Conservation (phyloP, 2,113 vertebrate species). For the Reinhardtius hippoglossoides region DNA sequence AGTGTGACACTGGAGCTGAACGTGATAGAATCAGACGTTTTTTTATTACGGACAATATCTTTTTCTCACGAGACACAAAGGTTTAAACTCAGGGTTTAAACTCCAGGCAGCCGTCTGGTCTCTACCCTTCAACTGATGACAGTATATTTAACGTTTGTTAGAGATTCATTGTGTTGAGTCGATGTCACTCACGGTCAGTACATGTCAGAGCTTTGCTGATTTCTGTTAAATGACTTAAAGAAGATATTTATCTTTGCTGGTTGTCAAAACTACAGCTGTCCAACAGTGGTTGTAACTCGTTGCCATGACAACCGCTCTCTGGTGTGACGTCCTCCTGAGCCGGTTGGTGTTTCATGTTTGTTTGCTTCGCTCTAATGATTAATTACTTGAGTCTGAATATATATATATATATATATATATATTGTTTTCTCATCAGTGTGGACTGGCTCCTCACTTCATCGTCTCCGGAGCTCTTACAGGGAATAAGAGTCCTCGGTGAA, state of each 20-base stretch:
- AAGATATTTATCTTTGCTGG: neutral
- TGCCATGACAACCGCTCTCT: neutral
- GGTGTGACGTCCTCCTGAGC: neutral
- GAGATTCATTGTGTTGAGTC: too few species aligned
- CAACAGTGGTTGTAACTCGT: neutral
- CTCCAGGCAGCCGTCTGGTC: neutral
- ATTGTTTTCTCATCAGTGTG: conserved; percentile 3
- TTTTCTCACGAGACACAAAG: neutral
- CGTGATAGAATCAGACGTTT: too few species aligned
- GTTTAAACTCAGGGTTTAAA: neutral
- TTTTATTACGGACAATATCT: neutral
- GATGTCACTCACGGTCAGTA: too few species aligned
- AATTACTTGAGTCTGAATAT: neutral
- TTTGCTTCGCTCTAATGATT: conserved; percentile 16
- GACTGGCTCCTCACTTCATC: neutral
- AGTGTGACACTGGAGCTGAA: too few species aligned
- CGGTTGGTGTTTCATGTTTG: neutral
- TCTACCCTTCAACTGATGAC: too few species aligned
- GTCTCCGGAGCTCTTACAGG: too few species aligned
- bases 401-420: neutral
- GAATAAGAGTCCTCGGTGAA: neutral
- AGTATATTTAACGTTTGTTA: too few species aligned
- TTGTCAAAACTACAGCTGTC: neutral
- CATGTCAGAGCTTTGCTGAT: neutral
- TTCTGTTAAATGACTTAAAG: neutral